Conservation (phyloP, 1,140 invertebrate genomes). For the Ips typographus region DNA sequence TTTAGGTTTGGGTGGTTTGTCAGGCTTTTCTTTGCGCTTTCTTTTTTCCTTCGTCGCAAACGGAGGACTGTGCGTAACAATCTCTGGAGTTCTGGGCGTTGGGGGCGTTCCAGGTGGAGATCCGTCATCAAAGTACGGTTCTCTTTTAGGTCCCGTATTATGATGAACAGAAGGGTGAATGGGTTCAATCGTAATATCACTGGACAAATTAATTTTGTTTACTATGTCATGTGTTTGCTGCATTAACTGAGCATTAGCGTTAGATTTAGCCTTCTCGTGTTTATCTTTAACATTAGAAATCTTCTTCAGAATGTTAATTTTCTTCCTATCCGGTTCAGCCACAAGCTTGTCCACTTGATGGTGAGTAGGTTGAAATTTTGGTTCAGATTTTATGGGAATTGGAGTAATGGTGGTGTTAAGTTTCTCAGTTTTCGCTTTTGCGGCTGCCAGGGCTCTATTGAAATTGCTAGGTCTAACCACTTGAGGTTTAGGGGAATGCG, state of each 20-base stretch:
- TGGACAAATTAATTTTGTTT: conserved; percentile 45
- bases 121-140: conserved; percentile 55
- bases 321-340: conserved; percentile 77
- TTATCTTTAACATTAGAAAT: conserved; percentile 73
- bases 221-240: conserved; percentile 36
- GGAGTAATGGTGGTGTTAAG: conserved; percentile 48
- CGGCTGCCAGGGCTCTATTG: conserved; percentile 54
- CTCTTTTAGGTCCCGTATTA: conserved; percentile 37
- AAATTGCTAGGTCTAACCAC: conserved; percentile 25
- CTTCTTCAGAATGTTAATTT: conserved; percentile 84
- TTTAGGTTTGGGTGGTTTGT: conserved; percentile 42
- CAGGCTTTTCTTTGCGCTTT: conserved; percentile 62
- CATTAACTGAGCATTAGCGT: conserved; percentile 17
- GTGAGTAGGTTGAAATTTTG: conserved; percentile 21
- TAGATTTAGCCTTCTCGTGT: conserved; percentile 49
- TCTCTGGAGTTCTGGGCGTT: conserved; percentile 61
- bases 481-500: conserved; percentile 17
- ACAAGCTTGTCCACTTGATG: conserved; percentile 66
- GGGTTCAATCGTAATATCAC: conserved; percentile 54
- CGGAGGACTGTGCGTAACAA: conserved; percentile 52
- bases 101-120: conserved; percentile 60
- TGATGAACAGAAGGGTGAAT: conserved; percentile 22
- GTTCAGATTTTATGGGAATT: conserved; percentile 44
- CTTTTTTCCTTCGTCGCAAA: conserved; percentile 63
- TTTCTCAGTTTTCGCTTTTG: conserved; percentile 57